A percentile compares a stretch with the other conserved stretches of the same genome.
phyloP scores from a whole-genome alignment of 30 jellyfish, hydroid and myxozoan species.

The Morbakka virulenta region DNA sequence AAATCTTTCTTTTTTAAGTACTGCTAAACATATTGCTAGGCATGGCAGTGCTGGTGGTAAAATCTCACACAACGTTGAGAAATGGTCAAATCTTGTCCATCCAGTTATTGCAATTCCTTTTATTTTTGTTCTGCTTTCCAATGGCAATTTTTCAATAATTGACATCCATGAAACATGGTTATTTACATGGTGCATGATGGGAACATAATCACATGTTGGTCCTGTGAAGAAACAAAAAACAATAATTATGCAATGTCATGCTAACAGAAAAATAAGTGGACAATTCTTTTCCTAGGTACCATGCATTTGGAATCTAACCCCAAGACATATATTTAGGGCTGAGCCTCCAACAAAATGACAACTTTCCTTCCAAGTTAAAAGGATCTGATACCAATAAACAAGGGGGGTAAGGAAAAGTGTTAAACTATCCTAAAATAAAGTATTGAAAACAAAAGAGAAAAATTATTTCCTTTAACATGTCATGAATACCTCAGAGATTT shows the following conservation, averaged over 20 bases:
- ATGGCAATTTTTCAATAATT: slow-evolving; percentile 42
- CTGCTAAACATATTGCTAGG: slow-evolving; percentile 85
- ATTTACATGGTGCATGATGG: slow-evolving; percentile 77
- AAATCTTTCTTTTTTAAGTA: slow-evolving; percentile 47
- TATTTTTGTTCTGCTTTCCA: slow-evolving; percentile 36
- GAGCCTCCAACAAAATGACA: too few species aligned
- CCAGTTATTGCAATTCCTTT: slow-evolving; percentile 84
- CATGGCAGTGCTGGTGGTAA: slow-evolving; percentile 88
- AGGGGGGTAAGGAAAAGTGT: too few species aligned
- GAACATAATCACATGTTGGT: slow-evolving; percentile 83
- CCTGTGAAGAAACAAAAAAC: slow-evolving; percentile 25
- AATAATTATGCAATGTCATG: not conserved
- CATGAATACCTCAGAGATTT: too few species aligned
- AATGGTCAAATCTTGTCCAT: slow-evolving; percentile 93
- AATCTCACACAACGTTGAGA: slow-evolving; percentile 81
- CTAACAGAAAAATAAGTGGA: too few species aligned
- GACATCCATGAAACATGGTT: slow-evolving; percentile 84
- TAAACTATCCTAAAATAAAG: too few species aligned
- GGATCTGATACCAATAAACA: too few species aligned
- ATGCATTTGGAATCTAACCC: too few species aligned
- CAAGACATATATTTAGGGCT: too few species aligned
- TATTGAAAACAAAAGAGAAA: too few species aligned
- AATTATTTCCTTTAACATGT: too few species aligned
- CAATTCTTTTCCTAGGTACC: too few species aligned
- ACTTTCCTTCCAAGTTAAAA: too few species aligned